These are phyloP conservation scores for Pilophorus perplexus DNA, from an alignment of 2,888 invertebrate species.

Conservation along the genomic window DNA sequence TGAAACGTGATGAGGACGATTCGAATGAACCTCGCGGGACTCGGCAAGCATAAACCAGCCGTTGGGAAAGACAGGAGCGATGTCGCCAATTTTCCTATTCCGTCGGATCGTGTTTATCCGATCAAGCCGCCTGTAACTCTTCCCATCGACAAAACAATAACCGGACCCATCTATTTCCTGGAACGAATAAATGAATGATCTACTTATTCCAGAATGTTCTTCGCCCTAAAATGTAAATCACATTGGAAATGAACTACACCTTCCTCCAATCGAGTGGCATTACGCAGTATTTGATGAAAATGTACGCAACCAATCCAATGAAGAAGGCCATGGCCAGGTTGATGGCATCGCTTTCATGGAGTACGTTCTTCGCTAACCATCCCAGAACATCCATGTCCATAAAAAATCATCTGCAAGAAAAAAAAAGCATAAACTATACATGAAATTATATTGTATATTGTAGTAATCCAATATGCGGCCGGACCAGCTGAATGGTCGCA, in stretches of 20 bases:
- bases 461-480: neutral
- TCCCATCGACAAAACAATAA: conserved; percentile 53
- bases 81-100: conserved; percentile 59
- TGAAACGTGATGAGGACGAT: conserved; percentile 48
- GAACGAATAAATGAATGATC: too few species aligned
- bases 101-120: conserved; percentile 6
- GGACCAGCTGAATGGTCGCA: too few species aligned
- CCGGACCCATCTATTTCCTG: conserved; percentile 58
- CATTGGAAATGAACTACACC: neutral
- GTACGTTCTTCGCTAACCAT: too few species aligned
- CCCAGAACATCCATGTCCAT: too few species aligned
- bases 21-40: conserved; percentile 55
- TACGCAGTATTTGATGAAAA: conserved; percentile 11
- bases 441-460: too few species aligned
- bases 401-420: neutral
- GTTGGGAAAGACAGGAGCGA: conserved; percentile 84
- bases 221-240: neutral
- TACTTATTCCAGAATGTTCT: too few species aligned
- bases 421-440: neutral
- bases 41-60: conserved; percentile 84
- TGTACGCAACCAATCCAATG: neutral
- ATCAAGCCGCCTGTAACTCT: conserved; percentile 54
- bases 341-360: too few species aligned
- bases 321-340: too few species aligned
- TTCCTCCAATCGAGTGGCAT: conserved; percentile 16